Base-by-base conservation (phyloP, 2,888 invertebrate species). In the Leucozona laternaria region DNA sequence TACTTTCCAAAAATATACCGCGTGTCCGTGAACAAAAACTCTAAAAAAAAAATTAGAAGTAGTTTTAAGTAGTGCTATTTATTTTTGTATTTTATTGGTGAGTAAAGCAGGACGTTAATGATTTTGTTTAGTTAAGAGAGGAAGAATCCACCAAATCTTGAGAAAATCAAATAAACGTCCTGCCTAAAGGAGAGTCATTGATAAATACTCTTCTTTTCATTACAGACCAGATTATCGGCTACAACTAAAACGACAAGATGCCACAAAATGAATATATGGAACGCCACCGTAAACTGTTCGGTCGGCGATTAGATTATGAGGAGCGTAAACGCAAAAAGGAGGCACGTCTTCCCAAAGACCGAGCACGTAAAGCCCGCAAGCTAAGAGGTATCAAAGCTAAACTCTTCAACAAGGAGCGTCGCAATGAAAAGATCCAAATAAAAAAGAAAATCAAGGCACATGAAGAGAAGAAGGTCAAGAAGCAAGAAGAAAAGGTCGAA, bases 221-320 rank as follows among this genome's bases (percentile, higher is more conserved):
- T 87, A 7, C 75, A 83, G 83, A 78, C 13, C 31, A 48, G 66
- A 55, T 17, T 70, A 64, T 72, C 71, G 66, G 58, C 40, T 70
- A 53, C 37, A 58, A 20, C 22, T 71, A 60, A 15, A 25, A 43
- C 73, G 22, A 11, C 71, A 89, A 81, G 43, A 98, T 98, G 98
- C 98, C 98, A 92, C 99, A 99, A 95, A 99, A 99, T 95, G 99
- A 99, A 93, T 98, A 99, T 93, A 99, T 99, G 93, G 99, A 99
- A 91, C 96, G 99, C 88, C 98, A 98, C 93, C 96, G 97, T 91
- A 99, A 99, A 93, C 95, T 99, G 45, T 96, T 98, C 94, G 99
- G 99, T 91, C 95, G 98, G 90, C 95, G 99, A 88, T 95, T 99
- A 87, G 99, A 99, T 94, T 97, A 99, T 95, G 98, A 99, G 93